Evolutionary conservation across 2,113 vertebrate genomes (phyloP), one percentile per base, ranked within the genome.

Genomic region (Misgurnus mizolepis): DNA sequence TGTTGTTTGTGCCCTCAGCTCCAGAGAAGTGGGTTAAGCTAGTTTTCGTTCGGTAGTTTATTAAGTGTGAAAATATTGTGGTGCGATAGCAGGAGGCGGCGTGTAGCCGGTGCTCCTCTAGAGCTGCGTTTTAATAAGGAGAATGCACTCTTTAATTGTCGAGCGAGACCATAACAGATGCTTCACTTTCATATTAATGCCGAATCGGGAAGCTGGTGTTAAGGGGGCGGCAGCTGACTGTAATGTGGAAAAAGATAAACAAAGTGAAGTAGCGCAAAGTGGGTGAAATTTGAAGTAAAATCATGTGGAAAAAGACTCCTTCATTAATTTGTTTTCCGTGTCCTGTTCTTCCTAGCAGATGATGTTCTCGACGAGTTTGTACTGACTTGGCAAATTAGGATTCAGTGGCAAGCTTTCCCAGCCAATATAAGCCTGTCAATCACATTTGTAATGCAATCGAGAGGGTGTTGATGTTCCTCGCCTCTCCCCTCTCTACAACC

Each of bases 121-220:
- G 84, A 87, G 85, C 82, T 91, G 85, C 73, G 89, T 90, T 91
- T 91, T 92, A 91, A 92, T 90, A 92, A 91, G 91, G 85, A 83
- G 82, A 87, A 86, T 87, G 88, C 86, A 88, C 86, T 89, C 88
- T 90, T 88, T 88, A 88, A 78, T 83, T 85, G 85, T 89, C 86
- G 85, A 86, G 81, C 79, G 84, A 85, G 86, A 88, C 82, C 87
- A 67, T 75, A 75, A 83, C 88, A 84, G 86, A 81, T 68, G 78
- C 84, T 88, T 90, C 87, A 90, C 88, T 88, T 88, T 78, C 15
- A 62, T 86, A 86, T 84, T 91, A 88, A 89, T 86, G 87, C 87
- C 80, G 82, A 67, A 53, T 34, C 10, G n/a, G 62, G 27, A 71
- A 68, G 76, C 14, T 50, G 61, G 76, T 88, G 85, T 89, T 88